Evolutionary conservation across 2,113 vertebrate genomes (phyloP).

Genomic region (Apodemus sylvaticus): DNA sequence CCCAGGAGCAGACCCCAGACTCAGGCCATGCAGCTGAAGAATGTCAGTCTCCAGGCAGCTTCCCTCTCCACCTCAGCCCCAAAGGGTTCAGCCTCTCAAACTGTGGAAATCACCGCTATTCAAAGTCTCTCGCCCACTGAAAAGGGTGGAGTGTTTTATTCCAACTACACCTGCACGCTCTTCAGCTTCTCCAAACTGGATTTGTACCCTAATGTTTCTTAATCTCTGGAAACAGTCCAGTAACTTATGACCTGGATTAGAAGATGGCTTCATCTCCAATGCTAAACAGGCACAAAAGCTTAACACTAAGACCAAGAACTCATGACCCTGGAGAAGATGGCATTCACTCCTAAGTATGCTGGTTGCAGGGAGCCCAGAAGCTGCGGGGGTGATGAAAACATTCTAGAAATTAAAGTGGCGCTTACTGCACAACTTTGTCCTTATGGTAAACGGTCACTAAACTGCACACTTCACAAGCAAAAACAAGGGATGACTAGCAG

Average conservation of each 20-base stretch:
- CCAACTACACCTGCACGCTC: neutral
- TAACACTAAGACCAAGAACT: neutral
- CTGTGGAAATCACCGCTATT: neutral
- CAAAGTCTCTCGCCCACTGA: neutral
- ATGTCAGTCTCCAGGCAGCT: neutral
- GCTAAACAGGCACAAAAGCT: neutral
- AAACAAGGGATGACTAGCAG: neutral
- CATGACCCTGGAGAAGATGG: neutral
- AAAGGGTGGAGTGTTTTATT: neutral
- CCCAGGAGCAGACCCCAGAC: neutral
- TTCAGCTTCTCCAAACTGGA: neutral
- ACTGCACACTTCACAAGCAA: neutral
- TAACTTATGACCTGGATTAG: neutral
- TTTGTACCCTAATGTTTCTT: neutral
- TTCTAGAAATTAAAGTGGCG: neutral
- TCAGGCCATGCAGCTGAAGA: neutral
- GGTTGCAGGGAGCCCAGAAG: neutral
- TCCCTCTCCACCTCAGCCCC: neutral
- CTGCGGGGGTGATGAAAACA: neutral
- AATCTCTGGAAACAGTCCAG: neutral
- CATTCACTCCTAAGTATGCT: too few relatives aligned
- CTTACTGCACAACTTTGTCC: neutral
- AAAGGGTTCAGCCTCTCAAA: neutral
- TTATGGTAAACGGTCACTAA: neutral
- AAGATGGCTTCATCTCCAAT: neutral